Evolutionary conservation across 2,888 invertebrate species (phyloP), one percentile per base, ranked within the genome.

Genomic region (Patella ulyssiponensis): DNA sequence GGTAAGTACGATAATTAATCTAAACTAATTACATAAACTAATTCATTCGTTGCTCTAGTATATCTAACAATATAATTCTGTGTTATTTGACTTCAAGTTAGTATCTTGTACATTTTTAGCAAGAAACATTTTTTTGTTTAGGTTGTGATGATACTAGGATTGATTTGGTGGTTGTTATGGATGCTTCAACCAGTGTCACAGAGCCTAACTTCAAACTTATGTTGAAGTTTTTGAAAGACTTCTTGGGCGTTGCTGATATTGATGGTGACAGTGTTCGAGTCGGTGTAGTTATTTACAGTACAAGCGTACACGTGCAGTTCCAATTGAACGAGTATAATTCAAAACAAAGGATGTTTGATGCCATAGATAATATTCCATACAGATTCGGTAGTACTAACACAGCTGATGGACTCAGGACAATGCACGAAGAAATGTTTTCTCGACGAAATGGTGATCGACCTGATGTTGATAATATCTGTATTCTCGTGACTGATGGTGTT

Each of bases 401-500:
- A 1, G 88, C 87, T 23, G 87, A 86, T 73, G 89, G 86, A 14
- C 80, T 90, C 0, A 77, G 83, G 9, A 82, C 86, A n/a, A 86
- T 88, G 86, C 80, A 86, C 12, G 78, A 76, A 20, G 77, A 83
- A 58, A 85, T 88, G 83, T 90, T 87, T 79, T 86, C 85, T 2
- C 70, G 76, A 0, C 77, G 69, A 5, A 86, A 85, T 74, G 91
- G 91, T 27, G 90, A 90, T 78, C 79, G 90, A 14, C 77, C 83
- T 4, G 84, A 79, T 64, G 87, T 87, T 2, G 83, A 83, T 2
- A 88, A 90, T 78, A 82, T 86, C 20, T 84, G 81, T 51, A 85
- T 90, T 58, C 80, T 90, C n/a, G 75, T 90, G 71, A 90, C 90
- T 17, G 90, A 91, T 77, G 91, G 91, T 75, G 86, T 87, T 44